Conservation (phyloP, 2,888 invertebrate species). For the Thereva nobilitata region DNA sequence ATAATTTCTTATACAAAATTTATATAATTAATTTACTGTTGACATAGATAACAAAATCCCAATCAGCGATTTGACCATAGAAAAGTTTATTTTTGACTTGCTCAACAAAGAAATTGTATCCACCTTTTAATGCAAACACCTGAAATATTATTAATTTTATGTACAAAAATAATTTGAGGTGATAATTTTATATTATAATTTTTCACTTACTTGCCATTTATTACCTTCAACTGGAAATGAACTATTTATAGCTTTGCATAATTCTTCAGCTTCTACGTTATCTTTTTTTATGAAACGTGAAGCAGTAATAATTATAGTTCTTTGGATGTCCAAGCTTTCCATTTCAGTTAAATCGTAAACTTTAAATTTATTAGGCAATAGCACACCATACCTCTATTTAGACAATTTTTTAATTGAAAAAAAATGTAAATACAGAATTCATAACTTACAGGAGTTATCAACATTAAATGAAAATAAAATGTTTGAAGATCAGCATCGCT, state of each 20-base stretch:
- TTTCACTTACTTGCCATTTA: slow-evolving; percentile 13
- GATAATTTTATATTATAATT: too few species aligned
- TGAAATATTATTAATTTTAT: too few species aligned
- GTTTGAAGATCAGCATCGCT: slow-evolving; percentile 10
- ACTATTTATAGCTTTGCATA: not conserved
- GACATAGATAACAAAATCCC: too few species aligned
- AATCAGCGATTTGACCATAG: too few species aligned
- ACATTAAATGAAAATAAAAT: slow-evolving; percentile 20
- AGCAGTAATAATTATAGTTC: slow-evolving; percentile 9
- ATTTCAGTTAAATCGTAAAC: not conserved
- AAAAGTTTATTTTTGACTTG: too few species aligned
- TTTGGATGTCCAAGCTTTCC: not conserved
- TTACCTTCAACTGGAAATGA: not conserved
- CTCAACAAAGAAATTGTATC: too few species aligned
- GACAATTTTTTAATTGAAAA: not conserved
- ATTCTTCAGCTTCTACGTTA: not conserved
- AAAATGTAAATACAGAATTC: not conserved
- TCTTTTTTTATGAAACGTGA: slow-evolving; percentile 4
- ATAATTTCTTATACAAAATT: too few species aligned
- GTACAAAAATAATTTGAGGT: too few species aligned
- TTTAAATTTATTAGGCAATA: slow-evolving; percentile 11
- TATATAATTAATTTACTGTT: too few species aligned
- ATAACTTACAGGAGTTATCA: slow-evolving; percentile 3
- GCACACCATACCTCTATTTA: slow-evolving; percentile 7
- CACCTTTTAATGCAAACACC: too few species aligned